Percentiles rank a stretch among this genome's conserved stretches.
Conservation (phyloP, 2,888 invertebrate genomes). For the Dasypolia templi region DNA sequence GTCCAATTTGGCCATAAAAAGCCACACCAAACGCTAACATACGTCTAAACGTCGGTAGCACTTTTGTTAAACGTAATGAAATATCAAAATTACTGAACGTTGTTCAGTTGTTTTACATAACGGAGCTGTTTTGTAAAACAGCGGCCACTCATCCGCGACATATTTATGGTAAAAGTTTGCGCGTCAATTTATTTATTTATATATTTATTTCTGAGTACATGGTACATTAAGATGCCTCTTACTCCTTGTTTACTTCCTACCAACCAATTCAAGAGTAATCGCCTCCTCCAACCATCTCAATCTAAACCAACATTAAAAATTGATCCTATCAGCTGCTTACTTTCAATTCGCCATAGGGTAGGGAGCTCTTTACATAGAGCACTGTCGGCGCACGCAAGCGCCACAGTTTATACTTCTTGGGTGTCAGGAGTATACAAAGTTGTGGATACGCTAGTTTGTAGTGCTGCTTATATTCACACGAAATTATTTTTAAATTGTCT, state of each 20-base stretch:
- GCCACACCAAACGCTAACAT: too few species aligned
- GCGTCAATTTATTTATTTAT: too few species aligned
- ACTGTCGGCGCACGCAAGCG: constrained; percentile 42
- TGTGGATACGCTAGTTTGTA: constrained; percentile 26
- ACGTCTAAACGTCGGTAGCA: too few species aligned
- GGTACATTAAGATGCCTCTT: too few species aligned
- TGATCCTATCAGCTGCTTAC: constrained; percentile 45
- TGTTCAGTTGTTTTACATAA: too few species aligned
- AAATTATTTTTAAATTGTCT: neutral
- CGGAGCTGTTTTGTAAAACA: too few species aligned
- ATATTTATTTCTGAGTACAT: too few species aligned
- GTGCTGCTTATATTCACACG: neutral
- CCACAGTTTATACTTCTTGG: constrained; percentile 42
- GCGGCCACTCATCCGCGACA: too few species aligned
- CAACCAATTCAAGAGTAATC: neutral
- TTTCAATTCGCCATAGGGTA: constrained; percentile 53
- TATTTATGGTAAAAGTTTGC: neutral
- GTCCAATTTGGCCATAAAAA: too few species aligned
- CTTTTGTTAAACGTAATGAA: too few species aligned
- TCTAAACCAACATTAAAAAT: constrained; percentile 41
- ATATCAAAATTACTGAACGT: too few species aligned
- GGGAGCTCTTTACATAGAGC: constrained; percentile 48
- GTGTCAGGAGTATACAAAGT: neutral
- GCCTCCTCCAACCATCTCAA: neutral
- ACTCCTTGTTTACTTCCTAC: too few species aligned